Base-by-base conservation (phyloP, 2,888 invertebrate species). In the Melieria omissa region DNA sequence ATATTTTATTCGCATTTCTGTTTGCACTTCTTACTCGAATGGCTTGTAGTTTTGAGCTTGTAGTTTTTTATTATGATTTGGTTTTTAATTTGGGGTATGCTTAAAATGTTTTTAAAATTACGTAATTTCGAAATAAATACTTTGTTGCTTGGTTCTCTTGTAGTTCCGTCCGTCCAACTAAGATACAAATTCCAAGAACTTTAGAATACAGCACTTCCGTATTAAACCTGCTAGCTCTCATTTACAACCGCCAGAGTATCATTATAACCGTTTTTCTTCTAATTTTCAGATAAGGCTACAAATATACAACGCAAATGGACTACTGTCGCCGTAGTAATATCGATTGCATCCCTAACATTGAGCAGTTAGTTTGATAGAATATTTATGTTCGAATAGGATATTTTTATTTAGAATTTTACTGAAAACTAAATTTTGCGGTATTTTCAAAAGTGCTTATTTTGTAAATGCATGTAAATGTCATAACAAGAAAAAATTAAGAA, bases 381-480 rank as follows among this genome's bases (percentile, higher is more conserved):
- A 79, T 77, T 78, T 78, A 73, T 76, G 76, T 79, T 78, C 76
- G 73, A 72, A 74, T 78, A 84, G 82, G 79, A 80, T 80, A 80
- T 73, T 80, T 82, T 80, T 81, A 82, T 83, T 84, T 83, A 84
- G 83, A 85, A 81, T 84, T 85, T 85, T 84, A 82, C 82, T 83
- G 83, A 80, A 82, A 83, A 85, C 74, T 74, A 76, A 80, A 78
- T 84, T 85, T 86, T 84, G 84, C 86, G 83, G 84, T 84, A 86
- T 86, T 85, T 86, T 86, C 80, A 82, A 85, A 83, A 82, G 81
- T 82, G 86, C 86, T 86, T 86, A 85, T 85, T 86, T 85, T 85
- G 85, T 86, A 85, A 85, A 86, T 85, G 86, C 85, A 85, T 85
- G 83, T 86, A 85, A 83, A 84, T 85, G 81, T 85, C 85, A 84